Evolutionary conservation across 1,140 invertebrate species (phyloP), one percentile per base, ranked within the genome.

Genomic region (Linepithema humile): DNA sequence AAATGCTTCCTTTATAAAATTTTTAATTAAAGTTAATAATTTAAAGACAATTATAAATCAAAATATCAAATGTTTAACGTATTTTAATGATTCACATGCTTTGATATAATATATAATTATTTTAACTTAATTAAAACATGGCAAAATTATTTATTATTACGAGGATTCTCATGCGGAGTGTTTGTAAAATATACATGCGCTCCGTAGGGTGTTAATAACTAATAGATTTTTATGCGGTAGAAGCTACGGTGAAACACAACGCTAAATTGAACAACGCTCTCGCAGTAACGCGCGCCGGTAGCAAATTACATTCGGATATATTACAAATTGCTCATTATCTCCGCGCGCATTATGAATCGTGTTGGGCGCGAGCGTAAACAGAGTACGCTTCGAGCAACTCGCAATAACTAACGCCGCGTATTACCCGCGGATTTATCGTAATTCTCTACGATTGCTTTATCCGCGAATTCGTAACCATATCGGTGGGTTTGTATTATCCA

Each of bases 291-390:
- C 60, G 45, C 72, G 9, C 80, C 55, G 48, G 62, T 73, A 23
- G 80, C 86, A 87, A 86, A 92, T 94, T 92, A 92, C 91, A 92
- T 91, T 90, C 90, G 77, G 90, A 92, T 93, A 91, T 90, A 93
- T 93, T 93, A 92, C 93, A 93, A 93, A 94, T 93, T 93, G 92
- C 92, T 94, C 91, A 94, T 94, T 94, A 94, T 94, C 92, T 91
- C 84, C 84, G 83, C 60, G 89, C 91, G 88, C 88, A 93, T 92
- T 93, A 93, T 94, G 91, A 94, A 94, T 92, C 91, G 90, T 74
- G 88, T 65, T 88, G 84, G 85, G 88, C 72, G 89, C 85, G 86
- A 84, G 85, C 88, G 91, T 91, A 93, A 93, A 93, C 91, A 92
- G 90, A 91, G 77, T 90, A 82, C 88, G 89, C 87, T 89, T 91